phyloP scores from a whole-genome alignment of 2,113 vertebrate genomes.

The Neopipo cinnamomea region DNA sequence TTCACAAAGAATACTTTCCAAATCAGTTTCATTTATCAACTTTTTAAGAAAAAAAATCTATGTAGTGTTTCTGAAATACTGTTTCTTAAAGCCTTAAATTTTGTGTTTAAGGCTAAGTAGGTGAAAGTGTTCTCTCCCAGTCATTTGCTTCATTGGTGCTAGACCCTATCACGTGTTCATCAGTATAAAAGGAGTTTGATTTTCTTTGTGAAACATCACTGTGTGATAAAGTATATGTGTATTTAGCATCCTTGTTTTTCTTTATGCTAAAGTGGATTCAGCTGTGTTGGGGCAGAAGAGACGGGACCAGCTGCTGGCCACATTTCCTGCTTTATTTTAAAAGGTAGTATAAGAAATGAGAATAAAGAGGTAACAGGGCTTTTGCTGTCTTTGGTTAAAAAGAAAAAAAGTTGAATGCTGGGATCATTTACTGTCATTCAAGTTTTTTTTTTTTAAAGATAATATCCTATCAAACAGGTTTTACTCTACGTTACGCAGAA shows the following conservation, averaged over 20 bases:
- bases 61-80: background rate
- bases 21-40: background rate
- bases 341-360: constrained; percentile 97
- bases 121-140: background rate
- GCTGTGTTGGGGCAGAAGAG: constrained; percentile 95
- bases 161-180: background rate
- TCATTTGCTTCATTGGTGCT: constrained; percentile 15
- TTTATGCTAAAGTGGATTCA: constrained; percentile 99
- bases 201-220: constrained; percentile 95
- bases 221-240: constrained; percentile 84
- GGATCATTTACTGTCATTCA: constrained; percentile 63
- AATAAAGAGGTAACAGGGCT: constrained; percentile 82
- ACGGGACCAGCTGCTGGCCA: constrained; percentile 95
- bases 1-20: constrained; percentile 86
- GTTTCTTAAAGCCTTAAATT: constrained; percentile 44
- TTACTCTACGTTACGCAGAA: background rate
- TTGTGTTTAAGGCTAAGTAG: constrained; percentile 38
- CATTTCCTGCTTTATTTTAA: constrained; percentile 96
- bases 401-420: constrained; percentile 62
- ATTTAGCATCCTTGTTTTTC: constrained; percentile 99
- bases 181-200: background rate
- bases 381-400: constrained; percentile 72
- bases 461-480: background rate
- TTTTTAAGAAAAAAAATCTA: background rate
- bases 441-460: background rate